Evolutionary conservation across 2,888 invertebrate species (phyloP).

Genomic region (Drosophila prostipennis): DNA sequence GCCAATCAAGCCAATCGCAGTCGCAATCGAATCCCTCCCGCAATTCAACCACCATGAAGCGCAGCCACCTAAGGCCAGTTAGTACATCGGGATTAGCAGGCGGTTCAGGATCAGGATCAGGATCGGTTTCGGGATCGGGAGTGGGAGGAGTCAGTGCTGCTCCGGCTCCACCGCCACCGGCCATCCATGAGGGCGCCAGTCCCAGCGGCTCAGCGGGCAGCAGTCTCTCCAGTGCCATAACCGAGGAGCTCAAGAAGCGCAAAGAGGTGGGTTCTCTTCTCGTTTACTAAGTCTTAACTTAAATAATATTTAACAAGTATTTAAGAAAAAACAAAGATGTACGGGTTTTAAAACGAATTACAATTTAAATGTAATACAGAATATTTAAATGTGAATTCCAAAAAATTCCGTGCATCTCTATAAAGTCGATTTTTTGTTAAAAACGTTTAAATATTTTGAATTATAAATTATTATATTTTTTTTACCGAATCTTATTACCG

Average conservation of each 20-base stretch:
- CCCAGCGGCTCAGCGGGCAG: constrained; percentile 74
- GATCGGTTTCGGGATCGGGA: constrained; percentile 9
- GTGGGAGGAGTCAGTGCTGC: constrained; percentile 15
- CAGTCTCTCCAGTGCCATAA: constrained; percentile 88
- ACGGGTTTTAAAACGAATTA: too few species aligned
- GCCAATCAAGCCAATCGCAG: constrained; percentile 4
- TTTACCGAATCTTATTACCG: too few species aligned
- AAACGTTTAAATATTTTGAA: too few species aligned
- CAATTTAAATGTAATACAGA: too few species aligned
- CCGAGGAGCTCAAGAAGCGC: constrained; percentile 88
- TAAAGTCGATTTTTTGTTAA: too few species aligned
- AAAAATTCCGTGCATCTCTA: too few species aligned
- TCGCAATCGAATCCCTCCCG: constrained; percentile 23
- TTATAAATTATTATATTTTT: too few species aligned
- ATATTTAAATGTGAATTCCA: too few species aligned
- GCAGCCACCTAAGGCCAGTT: constrained; percentile 39
- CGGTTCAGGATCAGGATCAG: constrained; percentile 11
- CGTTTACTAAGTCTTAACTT: background rate
- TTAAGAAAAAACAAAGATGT: too few species aligned
- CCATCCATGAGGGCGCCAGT: constrained; percentile 70
- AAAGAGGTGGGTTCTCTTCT: constrained; percentile 85
- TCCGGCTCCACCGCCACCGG: constrained; percentile 42
- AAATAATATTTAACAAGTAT: too few species aligned
- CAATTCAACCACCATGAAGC: constrained; percentile 54
- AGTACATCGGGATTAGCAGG: background rate